A percentile compares a stretch with the other conserved stretches of the same genome.
These are phyloP conservation scores for Ahaetulla prasina DNA, from an alignment of 2,113 vertebrate genomes.

Conservation along the genomic window DNA sequence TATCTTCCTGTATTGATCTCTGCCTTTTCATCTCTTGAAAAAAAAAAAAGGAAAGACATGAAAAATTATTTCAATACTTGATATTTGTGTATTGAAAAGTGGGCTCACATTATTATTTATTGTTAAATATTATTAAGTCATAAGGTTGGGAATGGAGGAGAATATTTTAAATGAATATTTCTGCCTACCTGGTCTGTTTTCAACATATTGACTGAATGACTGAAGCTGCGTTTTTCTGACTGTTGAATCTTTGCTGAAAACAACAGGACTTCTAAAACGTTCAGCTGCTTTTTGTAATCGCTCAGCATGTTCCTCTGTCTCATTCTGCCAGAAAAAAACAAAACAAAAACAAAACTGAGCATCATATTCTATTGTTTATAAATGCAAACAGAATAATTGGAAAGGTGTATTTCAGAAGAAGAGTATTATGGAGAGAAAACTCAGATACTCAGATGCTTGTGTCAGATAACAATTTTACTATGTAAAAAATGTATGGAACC, in stretches of 20 bases:
- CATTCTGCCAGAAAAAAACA: conserved; percentile 77
- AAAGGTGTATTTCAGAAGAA: conserved; percentile 46
- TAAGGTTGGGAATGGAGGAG: conserved; percentile 50
- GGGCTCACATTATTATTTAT: conserved; percentile 69
- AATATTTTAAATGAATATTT: conserved; percentile 50
- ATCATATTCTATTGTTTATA: conserved; percentile 54
- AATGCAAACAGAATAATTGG: conserved; percentile 13
- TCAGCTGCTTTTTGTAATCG: conserved; percentile 86
- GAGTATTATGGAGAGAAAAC: conserved; percentile 35
- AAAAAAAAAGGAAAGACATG: conserved; percentile 69
- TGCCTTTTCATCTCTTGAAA: conserved; percentile 92
- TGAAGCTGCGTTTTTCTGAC: conserved; percentile 96
- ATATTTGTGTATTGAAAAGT: conserved; percentile 77
- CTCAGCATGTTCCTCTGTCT: conserved; percentile 84
- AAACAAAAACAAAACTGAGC: conserved; percentile 47
- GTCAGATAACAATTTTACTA: conserved; percentile 25
- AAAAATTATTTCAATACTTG: conserved; percentile 80
- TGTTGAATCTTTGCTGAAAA: conserved; percentile 91
- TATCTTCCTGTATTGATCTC: conserved; percentile 93
- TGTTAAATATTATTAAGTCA: conserved; percentile 66
- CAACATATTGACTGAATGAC: conserved; percentile 98
- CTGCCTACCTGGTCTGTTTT: conserved; percentile 88
- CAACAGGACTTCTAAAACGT: conserved; percentile 86
- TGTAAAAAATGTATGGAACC: background rate
- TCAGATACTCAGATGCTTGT: background rate